Base-by-base conservation (phyloP, 2,888 invertebrate genomes). In the Luperina nickerlii region DNA sequence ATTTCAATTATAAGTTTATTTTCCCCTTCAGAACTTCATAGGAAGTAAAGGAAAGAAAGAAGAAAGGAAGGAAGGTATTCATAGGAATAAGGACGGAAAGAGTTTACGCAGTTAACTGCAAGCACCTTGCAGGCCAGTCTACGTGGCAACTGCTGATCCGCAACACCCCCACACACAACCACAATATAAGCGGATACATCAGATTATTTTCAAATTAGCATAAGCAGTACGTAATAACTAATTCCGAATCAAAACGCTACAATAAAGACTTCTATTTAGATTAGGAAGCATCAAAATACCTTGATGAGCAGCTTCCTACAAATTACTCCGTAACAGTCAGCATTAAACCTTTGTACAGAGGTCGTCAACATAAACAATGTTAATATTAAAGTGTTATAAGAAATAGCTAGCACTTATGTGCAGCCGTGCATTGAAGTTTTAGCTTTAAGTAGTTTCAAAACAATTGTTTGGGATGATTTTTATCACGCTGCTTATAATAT, bases 381-480 rank as follows among this genome's bases (percentile, higher is more conserved):
- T 81, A 68, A 79, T 81, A 66, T 81, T 77, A 76, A 73, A 54
- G 71, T 45, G 38, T 60, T 72, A 72, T 11, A 74, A 27, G 13
- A 76, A 76, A 80, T 66, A 71, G 5, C 4, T 38, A 57, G 45
- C 11, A 63, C 60, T 62, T 76, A 81, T 76, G 86, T 79, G 81
- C 87, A 84, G 54, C 86, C 76, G 73, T 67, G 81, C 88, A 84
- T 86, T 79, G 76, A 81, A 83, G 62, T 82, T 87, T 82, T 79
- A 75, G 74, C 74, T 76, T 79, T 79, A 68, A 74, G 82, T 69
- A 73, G 63, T 69, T 72, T 65, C 11, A 38, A 70, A 78, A 85
- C 76, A 85, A 76, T 85, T 78, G 83, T 79, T 51, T 66, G n/a
- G 54, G 60, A 65, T 77, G 70, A 77, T 76, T 78, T 72, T 69